These are phyloP conservation scores for Pristionchus maxplancki DNA, from an alignment of 2,888 invertebrate genomes.

Conservation along the genomic window DNA sequence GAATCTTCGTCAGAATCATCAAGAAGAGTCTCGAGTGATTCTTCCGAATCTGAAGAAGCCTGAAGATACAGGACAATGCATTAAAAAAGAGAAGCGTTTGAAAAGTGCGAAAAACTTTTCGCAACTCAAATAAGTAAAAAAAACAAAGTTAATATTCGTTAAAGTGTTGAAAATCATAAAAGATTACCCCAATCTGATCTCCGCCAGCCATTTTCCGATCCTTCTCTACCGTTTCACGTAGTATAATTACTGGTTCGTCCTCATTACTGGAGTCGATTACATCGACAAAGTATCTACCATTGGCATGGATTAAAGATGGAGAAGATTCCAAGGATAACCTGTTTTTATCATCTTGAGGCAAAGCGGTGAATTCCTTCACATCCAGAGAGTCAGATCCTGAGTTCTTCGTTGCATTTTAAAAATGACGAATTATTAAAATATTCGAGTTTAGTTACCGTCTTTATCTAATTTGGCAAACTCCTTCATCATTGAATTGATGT, in stretches of 20 bases:
- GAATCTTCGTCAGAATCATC: not conserved
- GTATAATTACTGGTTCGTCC: not conserved
- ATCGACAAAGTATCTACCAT: not conserved
- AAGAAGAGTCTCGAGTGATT: not conserved
- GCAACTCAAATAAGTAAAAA: no score
- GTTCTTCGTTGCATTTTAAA: not conserved
- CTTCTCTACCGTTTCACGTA: not conserved
- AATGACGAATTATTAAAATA: not conserved
- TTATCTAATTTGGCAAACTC: conserved; percentile 22
- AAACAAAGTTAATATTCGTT: no score
- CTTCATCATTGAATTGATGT: conserved; percentile 16
- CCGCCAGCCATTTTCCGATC: not conserved
- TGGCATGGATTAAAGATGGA: not conserved
- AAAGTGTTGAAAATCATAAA: no score
- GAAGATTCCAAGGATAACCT: not conserved
- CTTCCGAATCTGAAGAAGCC: not conserved
- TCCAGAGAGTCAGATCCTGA: not conserved
- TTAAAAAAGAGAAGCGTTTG: no score
- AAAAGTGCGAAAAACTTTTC: no score
- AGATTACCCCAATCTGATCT: no score
- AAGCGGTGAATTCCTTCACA: not conserved
- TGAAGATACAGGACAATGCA: no score
- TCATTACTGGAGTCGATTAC: not conserved
- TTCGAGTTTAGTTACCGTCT: conserved; percentile 2
- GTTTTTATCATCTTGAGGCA: not conserved